Evolutionary conservation across 2,797 vertebrate species (phyloP).

Genomic region (Pangasius djambal): DNA sequence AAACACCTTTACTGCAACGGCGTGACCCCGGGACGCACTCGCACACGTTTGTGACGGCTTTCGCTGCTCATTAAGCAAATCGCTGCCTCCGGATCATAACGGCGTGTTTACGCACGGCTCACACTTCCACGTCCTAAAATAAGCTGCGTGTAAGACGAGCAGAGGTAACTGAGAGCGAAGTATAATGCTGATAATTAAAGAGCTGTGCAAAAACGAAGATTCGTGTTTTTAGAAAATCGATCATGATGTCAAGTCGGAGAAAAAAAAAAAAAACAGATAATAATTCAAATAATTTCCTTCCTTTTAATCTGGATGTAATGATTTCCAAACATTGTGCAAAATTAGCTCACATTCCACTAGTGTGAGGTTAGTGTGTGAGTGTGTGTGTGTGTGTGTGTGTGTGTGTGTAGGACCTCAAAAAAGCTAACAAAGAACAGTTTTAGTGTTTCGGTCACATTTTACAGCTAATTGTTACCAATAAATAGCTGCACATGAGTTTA

Average conservation of each 20-base stretch:
- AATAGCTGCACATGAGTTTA: background rate
- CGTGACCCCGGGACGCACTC: background rate
- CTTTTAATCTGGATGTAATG: background rate
- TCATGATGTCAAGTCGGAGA: background rate
- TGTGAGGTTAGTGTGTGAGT: background rate
- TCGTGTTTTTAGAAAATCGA: background rate
- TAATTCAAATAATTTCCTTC: background rate
- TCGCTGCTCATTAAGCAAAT: conserved; percentile 13
- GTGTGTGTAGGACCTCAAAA: background rate
- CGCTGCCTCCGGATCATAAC: background rate
- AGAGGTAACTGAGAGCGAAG: background rate
- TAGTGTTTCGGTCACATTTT: background rate
- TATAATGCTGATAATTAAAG: background rate
- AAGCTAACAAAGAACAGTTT: background rate
- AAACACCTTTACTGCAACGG: background rate
- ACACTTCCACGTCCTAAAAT: background rate
- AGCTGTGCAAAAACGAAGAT: background rate
- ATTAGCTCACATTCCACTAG: background rate
- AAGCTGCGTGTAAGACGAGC: background rate
- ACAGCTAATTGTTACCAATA: background rate
- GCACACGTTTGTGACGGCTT: background rate
- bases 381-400: conserved; percentile 18
- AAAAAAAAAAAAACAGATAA: background rate
- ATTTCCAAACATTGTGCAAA: background rate
- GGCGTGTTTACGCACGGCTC: background rate